These are phyloP conservation scores for Syritta pipiens DNA, from an alignment of 2,888 invertebrate species.

Conservation along the genomic window DNA sequence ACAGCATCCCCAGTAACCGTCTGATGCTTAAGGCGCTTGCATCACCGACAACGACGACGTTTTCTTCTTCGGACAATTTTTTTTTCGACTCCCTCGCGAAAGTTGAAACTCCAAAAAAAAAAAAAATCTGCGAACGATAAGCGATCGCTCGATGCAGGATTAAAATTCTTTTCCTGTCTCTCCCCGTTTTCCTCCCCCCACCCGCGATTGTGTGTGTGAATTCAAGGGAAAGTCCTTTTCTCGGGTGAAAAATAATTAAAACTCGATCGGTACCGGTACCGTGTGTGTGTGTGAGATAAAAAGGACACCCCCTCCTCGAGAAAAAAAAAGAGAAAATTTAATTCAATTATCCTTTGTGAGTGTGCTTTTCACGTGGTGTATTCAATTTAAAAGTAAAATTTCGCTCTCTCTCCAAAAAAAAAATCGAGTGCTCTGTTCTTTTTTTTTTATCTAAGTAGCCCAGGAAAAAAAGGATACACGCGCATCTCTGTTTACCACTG, in stretches of 20 bases:
- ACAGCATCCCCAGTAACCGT: conserved; percentile 67
- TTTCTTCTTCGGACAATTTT: too few species aligned
- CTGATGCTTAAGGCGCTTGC: conserved; percentile 67
- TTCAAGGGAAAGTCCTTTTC: too few species aligned
- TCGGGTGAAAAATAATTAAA: not conserved
- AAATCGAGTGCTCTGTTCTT: conserved; percentile 21
- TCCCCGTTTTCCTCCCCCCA: not conserved
- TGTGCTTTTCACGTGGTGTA: too few species aligned
- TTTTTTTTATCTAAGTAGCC: conserved; percentile 30
- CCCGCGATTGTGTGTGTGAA: conserved; percentile 14
- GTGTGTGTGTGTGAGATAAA: not conserved
- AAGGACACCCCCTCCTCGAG: too few species aligned
- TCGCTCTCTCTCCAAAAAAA: too few species aligned
- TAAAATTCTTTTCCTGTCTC: not conserved
- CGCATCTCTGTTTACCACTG: not conserved
- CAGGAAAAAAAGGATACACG: conserved; percentile 33
- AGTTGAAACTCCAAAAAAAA: not conserved
- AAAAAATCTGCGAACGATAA: not conserved
- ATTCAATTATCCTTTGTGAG: conserved; percentile 36
- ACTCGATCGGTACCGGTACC: too few species aligned
- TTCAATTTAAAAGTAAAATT: too few species aligned
- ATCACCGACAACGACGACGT: conserved; percentile 48
- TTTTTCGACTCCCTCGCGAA: not conserved
- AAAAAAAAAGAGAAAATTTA: conserved; percentile 1
- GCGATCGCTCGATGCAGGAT: not conserved